These are phyloP conservation scores for Drosophila nigritarsus DNA, from an alignment of 2,888 invertebrate genomes.

Conservation along the genomic window DNA sequence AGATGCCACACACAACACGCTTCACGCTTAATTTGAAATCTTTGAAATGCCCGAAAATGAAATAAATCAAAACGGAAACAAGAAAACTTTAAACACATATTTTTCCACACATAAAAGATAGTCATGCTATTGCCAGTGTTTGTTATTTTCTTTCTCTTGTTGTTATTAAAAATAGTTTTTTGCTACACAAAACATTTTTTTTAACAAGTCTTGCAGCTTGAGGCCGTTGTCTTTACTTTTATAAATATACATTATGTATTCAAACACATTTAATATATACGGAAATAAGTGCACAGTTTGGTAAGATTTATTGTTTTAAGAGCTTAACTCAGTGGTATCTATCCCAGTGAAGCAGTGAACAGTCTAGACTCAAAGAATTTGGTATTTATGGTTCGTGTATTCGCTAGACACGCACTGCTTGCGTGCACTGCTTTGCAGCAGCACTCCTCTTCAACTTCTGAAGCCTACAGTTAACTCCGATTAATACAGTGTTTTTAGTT, in stretches of 20 bases:
- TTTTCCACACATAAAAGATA: not conserved
- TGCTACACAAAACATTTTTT: not conserved
- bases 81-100: conserved; percentile 20
- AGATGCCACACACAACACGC: conserved; percentile 36
- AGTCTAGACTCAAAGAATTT: not conserved
- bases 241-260: not conserved
- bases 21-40: conserved; percentile 61
- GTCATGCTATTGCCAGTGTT: not conserved
- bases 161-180: not conserved
- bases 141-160: not conserved
- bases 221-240: not conserved
- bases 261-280: not conserved
- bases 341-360: not conserved
- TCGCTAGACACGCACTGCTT: conserved; percentile 17
- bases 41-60: conserved; percentile 44
- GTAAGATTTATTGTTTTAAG: not conserved
- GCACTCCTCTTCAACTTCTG: not conserved
- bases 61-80: conserved; percentile 42
- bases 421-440: conserved; percentile 3
- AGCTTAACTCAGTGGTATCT: not conserved
- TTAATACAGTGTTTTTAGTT: not conserved
- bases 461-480: not conserved
- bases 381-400: conserved; percentile 11
- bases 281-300: not conserved
- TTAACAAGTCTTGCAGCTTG: not conserved